Evolutionary conservation across 2,888 invertebrate species (phyloP), one percentile per base, ranked within the genome.

Genomic region (Lapara coniferarum): DNA sequence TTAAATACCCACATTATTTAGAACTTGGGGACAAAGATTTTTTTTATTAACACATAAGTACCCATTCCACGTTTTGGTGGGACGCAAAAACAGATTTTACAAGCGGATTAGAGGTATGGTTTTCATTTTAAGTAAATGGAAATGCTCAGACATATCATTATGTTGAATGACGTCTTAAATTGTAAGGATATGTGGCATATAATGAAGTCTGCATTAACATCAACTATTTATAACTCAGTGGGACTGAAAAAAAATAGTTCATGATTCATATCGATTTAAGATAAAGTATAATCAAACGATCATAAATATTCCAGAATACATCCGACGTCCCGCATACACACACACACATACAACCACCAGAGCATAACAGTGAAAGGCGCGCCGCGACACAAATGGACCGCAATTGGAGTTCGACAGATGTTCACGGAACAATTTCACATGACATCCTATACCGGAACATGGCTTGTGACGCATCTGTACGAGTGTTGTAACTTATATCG

Each of bases 371-470:
- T 49, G 63, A 63, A 63, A 63, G 63, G 63, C 63, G 46, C 46
- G 49, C 16, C 63, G 57, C 57, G 63, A 19, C 13, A 63, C 49
- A 49, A 63, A 63, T 63, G 63, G 63, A 46, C 63, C 63, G 16
- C 63, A 63, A 63, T 63, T 63, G 49, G 19, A 63, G 46, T 46
- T 49, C 63, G 63, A 63, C 63, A 63, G 63, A 63, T 63, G 63
- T 63, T 63, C 49, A 19, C 19, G 49, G 46, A 63, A 49, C 63
- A 63, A 63, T 63, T 63, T 63, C 63, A 63, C 63, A 49, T 63
- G 63, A 63, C 63, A 63, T 46, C 46, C 49, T 63, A 63, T 13
- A 63, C 63, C 63, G 63, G 63, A 46, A 49, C 63, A 46, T 49
- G 46, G 19, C 13, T 46, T 46, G 46, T 16, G 19, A 63, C 49